These are phyloP conservation scores for Eulithis testata DNA, from an alignment of 2,888 invertebrate species.

Conservation along the genomic window DNA sequence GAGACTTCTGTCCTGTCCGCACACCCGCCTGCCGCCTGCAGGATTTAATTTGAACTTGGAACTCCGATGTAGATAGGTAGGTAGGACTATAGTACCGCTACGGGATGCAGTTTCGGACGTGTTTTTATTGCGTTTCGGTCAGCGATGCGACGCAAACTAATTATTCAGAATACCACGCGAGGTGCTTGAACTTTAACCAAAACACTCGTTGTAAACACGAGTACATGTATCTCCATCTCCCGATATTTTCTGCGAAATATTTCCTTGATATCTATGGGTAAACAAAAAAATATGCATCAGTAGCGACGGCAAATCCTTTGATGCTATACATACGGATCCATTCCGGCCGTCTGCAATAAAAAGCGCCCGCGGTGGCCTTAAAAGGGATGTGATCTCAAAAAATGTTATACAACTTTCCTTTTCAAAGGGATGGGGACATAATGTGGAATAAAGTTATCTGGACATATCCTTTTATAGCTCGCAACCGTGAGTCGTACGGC, in stretches of 20 bases:
- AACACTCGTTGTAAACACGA: constrained; percentile 38
- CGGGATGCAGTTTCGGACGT: constrained; percentile 67
- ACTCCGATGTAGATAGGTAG: constrained; percentile 45
- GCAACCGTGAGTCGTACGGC: constrained; percentile 66
- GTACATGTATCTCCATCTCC: constrained; percentile 19
- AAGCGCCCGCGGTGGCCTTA: constrained; percentile 63
- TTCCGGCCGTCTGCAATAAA: constrained; percentile 70
- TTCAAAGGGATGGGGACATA: constrained; percentile 78
- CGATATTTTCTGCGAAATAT: constrained; percentile 35
- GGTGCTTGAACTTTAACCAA: constrained; percentile 62
- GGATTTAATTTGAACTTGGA: constrained; percentile 73
- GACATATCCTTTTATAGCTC: constrained; percentile 78
- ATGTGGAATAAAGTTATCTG: constrained; percentile 82
- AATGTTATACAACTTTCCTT: constrained; percentile 79
- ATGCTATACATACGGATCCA: constrained; percentile 57
- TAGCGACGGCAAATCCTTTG: constrained; percentile 67
- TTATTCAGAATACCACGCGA: constrained; percentile 61
- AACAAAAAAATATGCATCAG: constrained; percentile 61
- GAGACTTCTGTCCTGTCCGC: constrained; percentile 34
- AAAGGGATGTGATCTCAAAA: constrained; percentile 75
- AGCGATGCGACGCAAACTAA: constrained; percentile 56
- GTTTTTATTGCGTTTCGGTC: constrained; percentile 68
- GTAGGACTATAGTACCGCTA: constrained; percentile 21
- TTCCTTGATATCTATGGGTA: constrained; percentile 34
- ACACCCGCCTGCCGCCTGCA: constrained; percentile 47